Conservation (phyloP, 37 sponge, comb jelly and placozoan species). For the Spongilla lacustris region DNA sequence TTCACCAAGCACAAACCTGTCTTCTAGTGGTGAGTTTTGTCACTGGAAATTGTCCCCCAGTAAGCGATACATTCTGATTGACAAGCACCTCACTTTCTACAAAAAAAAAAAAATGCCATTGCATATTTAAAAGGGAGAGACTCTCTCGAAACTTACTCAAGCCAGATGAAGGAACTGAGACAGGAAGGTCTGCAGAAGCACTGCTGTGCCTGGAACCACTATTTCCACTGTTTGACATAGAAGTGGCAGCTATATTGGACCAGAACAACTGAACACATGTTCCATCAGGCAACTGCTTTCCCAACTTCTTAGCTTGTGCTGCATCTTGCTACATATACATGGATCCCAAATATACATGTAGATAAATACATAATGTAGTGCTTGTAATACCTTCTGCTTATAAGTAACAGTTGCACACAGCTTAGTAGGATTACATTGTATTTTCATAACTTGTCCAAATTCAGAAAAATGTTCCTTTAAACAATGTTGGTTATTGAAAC, state of each 20-base stretch:
- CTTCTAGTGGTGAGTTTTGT: background rate
- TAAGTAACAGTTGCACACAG: slow-evolving; percentile 61
- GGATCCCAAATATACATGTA: too few species aligned
- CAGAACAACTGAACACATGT: background rate
- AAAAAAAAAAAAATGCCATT: too few species aligned
- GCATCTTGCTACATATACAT: background rate
- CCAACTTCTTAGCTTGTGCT: background rate
- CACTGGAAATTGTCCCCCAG: background rate
- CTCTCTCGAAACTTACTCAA: too few species aligned
- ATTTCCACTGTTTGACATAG: background rate
- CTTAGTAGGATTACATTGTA: slow-evolving; percentile 56
- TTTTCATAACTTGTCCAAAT: slow-evolving; percentile 56
- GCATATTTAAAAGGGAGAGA: too few species aligned
- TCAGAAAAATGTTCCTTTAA: slow-evolving; percentile 49
- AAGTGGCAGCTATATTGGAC: background rate
- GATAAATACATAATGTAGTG: background rate
- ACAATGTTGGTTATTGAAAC: slow-evolving; percentile 34
- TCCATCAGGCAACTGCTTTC: background rate
- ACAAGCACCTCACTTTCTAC: too few species aligned
- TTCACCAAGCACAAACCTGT: background rate
- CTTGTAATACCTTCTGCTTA: background rate
- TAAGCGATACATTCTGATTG: too few species aligned
- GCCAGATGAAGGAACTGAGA: background rate
- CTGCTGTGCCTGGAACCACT: background rate
- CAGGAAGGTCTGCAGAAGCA: background rate